Evolutionary conservation across 2,113 vertebrate genomes (phyloP), one percentile per base, ranked within the genome.

Genomic region (Melanostigma gelatinosum): DNA sequence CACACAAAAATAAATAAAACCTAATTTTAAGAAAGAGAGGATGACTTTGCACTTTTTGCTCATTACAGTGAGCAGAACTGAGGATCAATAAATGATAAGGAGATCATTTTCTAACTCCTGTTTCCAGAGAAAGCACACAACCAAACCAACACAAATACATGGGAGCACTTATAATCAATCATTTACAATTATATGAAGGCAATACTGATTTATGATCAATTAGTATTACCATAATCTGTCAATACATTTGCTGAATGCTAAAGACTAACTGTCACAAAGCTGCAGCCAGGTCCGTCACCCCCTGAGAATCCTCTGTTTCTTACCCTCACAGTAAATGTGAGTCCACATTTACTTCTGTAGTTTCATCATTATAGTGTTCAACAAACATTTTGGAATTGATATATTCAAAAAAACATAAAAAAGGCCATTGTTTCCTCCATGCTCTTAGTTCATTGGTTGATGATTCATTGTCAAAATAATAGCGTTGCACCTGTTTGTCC

Each of bases 281-380:
- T 52, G 61, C 2, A 1, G 15, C 8, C 58, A 36, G 40, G 67
- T 66, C 34, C 24, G 29, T 2, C 5, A 50, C 60, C 63, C 8
- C 18, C 40, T 18, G 75, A 69, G 67, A 73, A 52, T 60, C 71
- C 44, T 29, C 42, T 77, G 72, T 82, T 72, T 64, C 72, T 40
- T 40, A 18, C 44, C 18, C n/a, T 9, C 24, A 46, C 24, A 42
- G 62, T 9, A 54, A 54, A 54, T 54, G 58, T 32, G 50, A 60
- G 13, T 36, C 52, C 42, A 34, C 27, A 18, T 42, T 71, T 18
- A 48, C 40, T 50, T n/a, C 24, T 67, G 1, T 6, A n/a, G 54
- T 32, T 69, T 54, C 20, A 62, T 34, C 16, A 48, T 24, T 29
- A 8, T 0, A 15, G n/a, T n/a, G 27, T 29, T 8, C 29, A 63